Percentiles rank a stretch among this genome's conserved stretches.
Conservation (phyloP, 2,113 vertebrate genomes). For the Phodopus roborovskii region DNA sequence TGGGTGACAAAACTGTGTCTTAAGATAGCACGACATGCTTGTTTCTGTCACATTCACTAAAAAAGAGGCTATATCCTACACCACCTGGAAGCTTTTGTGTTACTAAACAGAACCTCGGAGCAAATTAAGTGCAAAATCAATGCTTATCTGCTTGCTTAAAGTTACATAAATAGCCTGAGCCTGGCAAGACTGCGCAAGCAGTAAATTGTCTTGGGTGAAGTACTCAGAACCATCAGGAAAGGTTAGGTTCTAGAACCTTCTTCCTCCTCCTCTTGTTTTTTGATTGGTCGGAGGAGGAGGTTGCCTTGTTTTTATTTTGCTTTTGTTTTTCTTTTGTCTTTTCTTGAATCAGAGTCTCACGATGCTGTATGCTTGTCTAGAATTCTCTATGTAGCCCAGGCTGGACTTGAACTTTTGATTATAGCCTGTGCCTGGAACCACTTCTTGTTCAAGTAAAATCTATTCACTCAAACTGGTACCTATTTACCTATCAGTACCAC, state of each 20-base stretch:
- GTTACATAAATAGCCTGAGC: conserved; percentile 21
- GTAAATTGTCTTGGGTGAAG: not conserved
- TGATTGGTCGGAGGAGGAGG: not conserved
- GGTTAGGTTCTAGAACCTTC: not conserved
- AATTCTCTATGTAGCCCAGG: not conserved
- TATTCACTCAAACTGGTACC: not conserved
- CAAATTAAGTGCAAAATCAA: not conserved
- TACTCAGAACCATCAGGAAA: not conserved
- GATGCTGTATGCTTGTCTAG: not conserved
- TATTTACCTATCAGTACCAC: not conserved
- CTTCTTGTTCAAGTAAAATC: not conserved
- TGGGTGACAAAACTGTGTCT: not conserved
- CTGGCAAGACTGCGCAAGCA: not conserved
- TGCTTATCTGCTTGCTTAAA: not conserved
- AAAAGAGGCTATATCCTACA: not conserved
- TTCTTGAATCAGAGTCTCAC: not conserved
- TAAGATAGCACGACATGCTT: not conserved
- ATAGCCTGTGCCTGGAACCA: not conserved
- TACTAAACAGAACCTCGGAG: not conserved
- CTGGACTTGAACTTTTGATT: not conserved
- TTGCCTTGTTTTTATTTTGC: not conserved
- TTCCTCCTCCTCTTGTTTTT: not conserved
- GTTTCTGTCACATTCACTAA: not conserved
- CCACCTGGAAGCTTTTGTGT: not conserved
- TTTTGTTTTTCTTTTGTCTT: not conserved